A percentile compares a stretch with the other conserved stretches of the same genome.
phyloP scores from a whole-genome alignment of 2,797 vertebrate species.

The Halcyon leucocephala region DNA sequence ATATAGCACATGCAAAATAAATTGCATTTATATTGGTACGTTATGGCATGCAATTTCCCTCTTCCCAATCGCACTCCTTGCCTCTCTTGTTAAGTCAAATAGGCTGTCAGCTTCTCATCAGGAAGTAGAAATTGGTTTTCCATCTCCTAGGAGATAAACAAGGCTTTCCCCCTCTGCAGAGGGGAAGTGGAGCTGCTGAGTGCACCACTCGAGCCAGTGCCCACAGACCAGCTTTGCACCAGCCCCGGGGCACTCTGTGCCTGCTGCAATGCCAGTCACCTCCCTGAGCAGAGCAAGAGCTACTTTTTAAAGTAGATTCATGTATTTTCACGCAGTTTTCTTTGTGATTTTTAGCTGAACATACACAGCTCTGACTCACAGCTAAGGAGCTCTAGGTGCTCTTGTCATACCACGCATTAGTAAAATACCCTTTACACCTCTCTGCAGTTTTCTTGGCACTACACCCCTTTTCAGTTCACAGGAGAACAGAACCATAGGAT shows the following conservation, averaged over 20 bases:
- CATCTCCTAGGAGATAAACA: slow-evolving; percentile 67
- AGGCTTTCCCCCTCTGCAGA: slow-evolving; percentile 31
- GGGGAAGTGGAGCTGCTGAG: slow-evolving; percentile 41
- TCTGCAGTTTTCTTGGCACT: neutral
- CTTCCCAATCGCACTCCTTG: slow-evolving; percentile 13
- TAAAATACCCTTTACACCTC: neutral
- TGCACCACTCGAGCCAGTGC: neutral
- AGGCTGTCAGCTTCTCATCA: slow-evolving; percentile 72
- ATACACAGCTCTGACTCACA: neutral
- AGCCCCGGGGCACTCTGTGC: neutral
- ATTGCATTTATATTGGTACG: slow-evolving; percentile 60
- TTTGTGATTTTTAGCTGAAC: neutral
- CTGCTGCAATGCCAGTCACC: neutral
- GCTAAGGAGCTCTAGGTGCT: neutral
- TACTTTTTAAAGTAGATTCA: neutral
- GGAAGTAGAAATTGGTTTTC: slow-evolving; percentile 62
- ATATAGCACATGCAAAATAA: slow-evolving; percentile 64
- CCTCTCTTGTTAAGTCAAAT: slow-evolving; percentile 56
- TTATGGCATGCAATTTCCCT: slow-evolving; percentile 69
- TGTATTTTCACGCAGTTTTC: neutral
- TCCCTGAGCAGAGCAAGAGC: neutral
- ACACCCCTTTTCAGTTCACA: neutral
- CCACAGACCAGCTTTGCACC: neutral
- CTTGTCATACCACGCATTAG: neutral
- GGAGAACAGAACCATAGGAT: neutral